Conservation (phyloP, 2,113 vertebrate species). For the Nesospiza acunhae region DNA sequence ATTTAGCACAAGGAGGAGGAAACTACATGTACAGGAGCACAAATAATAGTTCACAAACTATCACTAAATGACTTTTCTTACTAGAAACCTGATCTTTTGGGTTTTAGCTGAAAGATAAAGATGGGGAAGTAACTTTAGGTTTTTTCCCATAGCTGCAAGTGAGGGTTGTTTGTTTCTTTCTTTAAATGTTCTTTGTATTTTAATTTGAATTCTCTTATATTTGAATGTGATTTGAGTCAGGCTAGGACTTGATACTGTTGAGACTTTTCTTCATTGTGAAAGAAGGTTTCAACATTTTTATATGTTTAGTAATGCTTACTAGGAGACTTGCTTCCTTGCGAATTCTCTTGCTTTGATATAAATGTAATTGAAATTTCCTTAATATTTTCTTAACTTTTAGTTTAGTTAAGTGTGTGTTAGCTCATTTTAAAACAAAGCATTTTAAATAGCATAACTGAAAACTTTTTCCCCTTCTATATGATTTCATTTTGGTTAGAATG, state of each 20-base stretch:
- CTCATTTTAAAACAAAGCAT: neutral
- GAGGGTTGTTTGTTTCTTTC: neutral
- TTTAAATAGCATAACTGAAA: neutral
- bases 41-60: neutral
- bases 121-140: rapidly evolving
- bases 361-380: neutral
- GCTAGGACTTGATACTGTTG: neutral
- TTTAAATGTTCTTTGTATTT: neutral
- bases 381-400: neutral
- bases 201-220: neutral
- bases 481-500: neutral
- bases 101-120: neutral
- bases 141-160: neutral
- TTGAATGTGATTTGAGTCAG: neutral
- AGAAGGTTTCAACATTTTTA: neutral
- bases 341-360: neutral
- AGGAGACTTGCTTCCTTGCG: neutral
- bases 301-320: neutral
- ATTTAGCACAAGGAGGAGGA: neutral
- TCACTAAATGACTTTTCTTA: neutral
- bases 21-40: neutral
- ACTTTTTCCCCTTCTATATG: neutral
- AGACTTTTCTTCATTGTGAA: neutral
- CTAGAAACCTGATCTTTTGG: neutral
- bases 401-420: neutral